Conservation (phyloP, 2,888 invertebrate species). For the Axea sp. region DNA sequence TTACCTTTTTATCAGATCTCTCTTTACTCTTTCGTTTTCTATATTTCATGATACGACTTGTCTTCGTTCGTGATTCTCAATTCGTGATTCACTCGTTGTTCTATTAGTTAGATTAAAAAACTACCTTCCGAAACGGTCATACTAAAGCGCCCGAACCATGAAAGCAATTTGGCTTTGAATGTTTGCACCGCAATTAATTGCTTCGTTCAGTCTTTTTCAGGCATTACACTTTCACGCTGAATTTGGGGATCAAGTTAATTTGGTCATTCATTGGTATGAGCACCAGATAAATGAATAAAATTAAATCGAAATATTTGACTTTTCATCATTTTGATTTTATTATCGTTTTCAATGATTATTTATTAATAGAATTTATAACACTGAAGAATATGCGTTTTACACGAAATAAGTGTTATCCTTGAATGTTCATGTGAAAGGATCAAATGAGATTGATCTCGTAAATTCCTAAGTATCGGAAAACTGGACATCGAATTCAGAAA, state of each 20-base stretch:
- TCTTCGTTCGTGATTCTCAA: conserved; percentile 9
- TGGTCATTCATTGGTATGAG: background rate
- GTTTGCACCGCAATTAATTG: conserved; percentile 37
- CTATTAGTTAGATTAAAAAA: conserved; percentile 36
- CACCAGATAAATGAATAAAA: background rate
- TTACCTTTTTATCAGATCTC: background rate
- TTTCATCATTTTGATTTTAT: no score
- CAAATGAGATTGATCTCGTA: background rate
- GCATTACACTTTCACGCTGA: conserved; percentile 7
- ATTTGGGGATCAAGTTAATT: conserved; percentile 1
- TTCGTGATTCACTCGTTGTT: conserved; percentile 8
- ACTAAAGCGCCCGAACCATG: conserved; percentile 19
- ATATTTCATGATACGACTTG: background rate
- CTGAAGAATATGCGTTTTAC: no score
- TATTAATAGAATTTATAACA: no score
- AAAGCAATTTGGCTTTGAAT: conserved; percentile 35
- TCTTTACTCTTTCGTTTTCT: conserved; percentile 1
- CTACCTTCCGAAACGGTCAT: conserved; percentile 30
- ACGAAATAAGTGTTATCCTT: no score
- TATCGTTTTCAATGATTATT: no score
- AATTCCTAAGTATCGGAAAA: conserved; percentile 4
- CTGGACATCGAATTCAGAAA: conserved; percentile 12
- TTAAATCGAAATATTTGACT: no score
- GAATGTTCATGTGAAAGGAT: conserved; percentile 4
- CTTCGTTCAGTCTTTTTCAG: conserved; percentile 9